Evolutionary conservation across 2,888 invertebrate species (phyloP).

Genomic region (Cabera pusaria): DNA sequence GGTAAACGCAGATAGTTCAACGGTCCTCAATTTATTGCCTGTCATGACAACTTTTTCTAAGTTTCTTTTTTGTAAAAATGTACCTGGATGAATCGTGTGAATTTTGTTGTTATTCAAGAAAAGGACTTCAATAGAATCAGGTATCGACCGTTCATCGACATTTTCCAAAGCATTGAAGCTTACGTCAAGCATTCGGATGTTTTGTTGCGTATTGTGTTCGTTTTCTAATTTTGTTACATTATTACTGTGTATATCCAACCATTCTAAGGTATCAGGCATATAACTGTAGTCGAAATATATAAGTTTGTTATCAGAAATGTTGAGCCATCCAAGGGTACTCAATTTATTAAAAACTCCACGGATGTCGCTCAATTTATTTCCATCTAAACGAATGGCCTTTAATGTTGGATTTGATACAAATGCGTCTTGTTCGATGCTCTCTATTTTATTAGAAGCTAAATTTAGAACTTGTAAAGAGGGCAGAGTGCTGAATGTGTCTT

Average conservation of each 20-base stretch:
- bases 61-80: conserved; percentile 87
- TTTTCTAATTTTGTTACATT: conserved; percentile 89
- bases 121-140: conserved; percentile 88
- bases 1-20: conserved; percentile 89
- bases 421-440: conserved; percentile 89
- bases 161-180: conserved; percentile 89
- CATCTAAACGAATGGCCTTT: conserved; percentile 89
- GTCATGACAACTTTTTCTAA: conserved; percentile 90
- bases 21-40: conserved; percentile 88
- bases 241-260: conserved; percentile 92
- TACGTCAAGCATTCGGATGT: conserved; percentile 89
- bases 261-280: conserved; percentile 88
- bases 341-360: conserved; percentile 89
- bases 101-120: conserved; percentile 91
- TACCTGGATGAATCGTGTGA: conserved; percentile 87
- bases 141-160: conserved; percentile 87
- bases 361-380: conserved; percentile 89
- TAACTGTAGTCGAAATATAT: conserved; percentile 91
- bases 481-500: conserved; percentile 88
- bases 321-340: conserved; percentile 89
- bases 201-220: conserved; percentile 86
- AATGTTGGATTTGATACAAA: conserved; percentile 89
- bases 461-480: conserved; percentile 90
- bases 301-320: conserved; percentile 91
- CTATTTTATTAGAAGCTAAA: conserved; percentile 90